These are phyloP conservation scores for Lasioglossum malachurum DNA, from an alignment of 2,888 invertebrate species.

Conservation along the genomic window DNA sequence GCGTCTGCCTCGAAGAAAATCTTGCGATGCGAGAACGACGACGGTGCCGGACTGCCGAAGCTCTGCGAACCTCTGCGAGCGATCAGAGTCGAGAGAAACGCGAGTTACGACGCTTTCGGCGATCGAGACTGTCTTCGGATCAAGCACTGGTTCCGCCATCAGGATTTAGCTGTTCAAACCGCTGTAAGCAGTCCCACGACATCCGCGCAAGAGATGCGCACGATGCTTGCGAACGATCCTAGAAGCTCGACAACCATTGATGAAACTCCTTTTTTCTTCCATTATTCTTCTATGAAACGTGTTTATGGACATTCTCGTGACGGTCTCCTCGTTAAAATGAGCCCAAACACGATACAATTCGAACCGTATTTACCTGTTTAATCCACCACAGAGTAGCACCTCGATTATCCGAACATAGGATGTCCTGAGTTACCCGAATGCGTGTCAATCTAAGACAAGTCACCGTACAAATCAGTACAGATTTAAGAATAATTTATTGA, in stretches of 20 bases:
- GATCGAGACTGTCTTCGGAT: background rate
- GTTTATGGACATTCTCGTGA: background rate
- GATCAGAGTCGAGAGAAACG: no score
- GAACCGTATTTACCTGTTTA: no score
- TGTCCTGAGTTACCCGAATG: no score
- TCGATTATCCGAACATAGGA: no score
- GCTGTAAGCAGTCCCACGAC: background rate
- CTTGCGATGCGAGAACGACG: background rate
- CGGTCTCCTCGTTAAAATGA: background rate
- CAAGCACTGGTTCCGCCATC: background rate
- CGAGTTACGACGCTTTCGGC: no score
- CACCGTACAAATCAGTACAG: no score
- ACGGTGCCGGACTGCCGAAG: background rate
- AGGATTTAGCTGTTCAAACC: background rate
- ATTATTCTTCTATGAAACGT: background rate
- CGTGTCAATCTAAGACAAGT: background rate
- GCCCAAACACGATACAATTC: background rate
- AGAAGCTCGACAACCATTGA: background rate
- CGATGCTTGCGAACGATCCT: background rate
- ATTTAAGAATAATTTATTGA: no score
- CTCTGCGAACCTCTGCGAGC: background rate
- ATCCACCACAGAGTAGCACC: no score
- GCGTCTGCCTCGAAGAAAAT: conserved; percentile 58
- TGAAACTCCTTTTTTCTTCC: no score
- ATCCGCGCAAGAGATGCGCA: background rate